Evolutionary conservation across 2,797 vertebrate genomes (phyloP), one percentile per base, ranked within the genome.

Genomic region (Tarsius wallacei): DNA sequence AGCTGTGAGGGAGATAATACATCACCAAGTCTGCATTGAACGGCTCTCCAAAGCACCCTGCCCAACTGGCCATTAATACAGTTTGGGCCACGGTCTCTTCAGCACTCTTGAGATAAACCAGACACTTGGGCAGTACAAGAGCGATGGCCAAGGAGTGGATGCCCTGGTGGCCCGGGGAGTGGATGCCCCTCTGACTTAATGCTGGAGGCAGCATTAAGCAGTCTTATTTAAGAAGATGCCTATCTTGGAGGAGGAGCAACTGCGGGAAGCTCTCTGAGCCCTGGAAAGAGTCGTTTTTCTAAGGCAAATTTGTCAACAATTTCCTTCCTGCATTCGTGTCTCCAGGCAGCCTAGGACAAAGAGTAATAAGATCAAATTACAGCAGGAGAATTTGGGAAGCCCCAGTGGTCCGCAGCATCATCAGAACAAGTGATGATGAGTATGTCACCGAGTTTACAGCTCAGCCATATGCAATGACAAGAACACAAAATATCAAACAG

Each of bases 241-340:
- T 64, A 57, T 84, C 73, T 42, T 12, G 0, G 13, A 83, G 73
- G 71, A 87, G 63, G 28, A 94, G 83, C 26, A 12, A 53, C 47
- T 81, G 36, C 85, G 93, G 51, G 26, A 36, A 88, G 28, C 73
- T 64, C 90, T 28, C n/a, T 22, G 61, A 31, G 2, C 21, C 66
- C 81, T 82, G 64, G 57, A 0, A 2, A 49, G 49, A 53, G 47
- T 74, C 87, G 5, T 95, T 97, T 93, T 82, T 87, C 90, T 96
- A 33, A 68, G 74, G 33, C 83, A 74, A 47, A 83, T 86, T 70
- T 82, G 81, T 94, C 87, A 90, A 57, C 71, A 3, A 1, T 90
- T 66, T 96, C 66, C 82, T 53, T 66, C 73, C 49, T n/a, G 22
- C 31, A 12, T 47, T 55, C 0, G 0, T 31, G 64, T 74, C 74